These are phyloP conservation scores for Muscina levida DNA, from an alignment of 2,888 invertebrate species.

Conservation along the genomic window DNA sequence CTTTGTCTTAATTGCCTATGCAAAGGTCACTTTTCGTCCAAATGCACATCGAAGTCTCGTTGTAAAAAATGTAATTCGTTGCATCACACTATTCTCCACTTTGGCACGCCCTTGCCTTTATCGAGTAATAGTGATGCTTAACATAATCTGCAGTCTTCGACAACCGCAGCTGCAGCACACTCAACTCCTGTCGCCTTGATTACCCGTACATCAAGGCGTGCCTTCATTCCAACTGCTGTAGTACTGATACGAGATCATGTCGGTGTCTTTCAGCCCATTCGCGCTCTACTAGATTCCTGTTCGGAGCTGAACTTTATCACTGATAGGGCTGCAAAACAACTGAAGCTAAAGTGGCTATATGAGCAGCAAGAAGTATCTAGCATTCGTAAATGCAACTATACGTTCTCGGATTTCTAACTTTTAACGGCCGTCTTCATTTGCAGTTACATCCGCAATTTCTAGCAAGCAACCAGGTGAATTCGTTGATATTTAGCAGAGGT, in stretches of 20 bases:
- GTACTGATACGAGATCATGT: conserved; percentile 35
- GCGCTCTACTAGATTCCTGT: too few species aligned
- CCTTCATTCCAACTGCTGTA: conserved; percentile 34
- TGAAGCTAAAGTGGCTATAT: conserved; percentile 42
- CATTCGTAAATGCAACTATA: conserved; percentile 34
- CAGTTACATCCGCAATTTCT: conserved; percentile 52
- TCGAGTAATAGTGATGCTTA: not conserved
- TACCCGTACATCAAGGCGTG: too few species aligned
- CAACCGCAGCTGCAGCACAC: too few species aligned
- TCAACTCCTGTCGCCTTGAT: not conserved
- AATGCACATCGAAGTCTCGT: conserved; percentile 26
- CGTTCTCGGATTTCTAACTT: too few species aligned
- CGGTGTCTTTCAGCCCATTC: conserved; percentile 40
- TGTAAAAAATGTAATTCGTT: conserved; percentile 27
- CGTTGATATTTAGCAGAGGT: too few species aligned
- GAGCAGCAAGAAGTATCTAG: conserved; percentile 49
- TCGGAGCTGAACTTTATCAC: conserved; percentile 54
- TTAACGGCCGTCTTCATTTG: conserved; percentile 46
- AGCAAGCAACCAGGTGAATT: too few species aligned
- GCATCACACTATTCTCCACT: conserved; percentile 4
- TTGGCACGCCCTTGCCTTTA: not conserved
- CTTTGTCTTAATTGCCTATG: conserved; percentile 41
- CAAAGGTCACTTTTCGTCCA: conserved; percentile 21
- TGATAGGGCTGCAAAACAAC: conserved; percentile 52
- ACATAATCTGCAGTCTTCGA: too few species aligned